Evolutionary conservation across 2,888 invertebrate species (phyloP).

Genomic region (Strigamia transsilvanica): DNA sequence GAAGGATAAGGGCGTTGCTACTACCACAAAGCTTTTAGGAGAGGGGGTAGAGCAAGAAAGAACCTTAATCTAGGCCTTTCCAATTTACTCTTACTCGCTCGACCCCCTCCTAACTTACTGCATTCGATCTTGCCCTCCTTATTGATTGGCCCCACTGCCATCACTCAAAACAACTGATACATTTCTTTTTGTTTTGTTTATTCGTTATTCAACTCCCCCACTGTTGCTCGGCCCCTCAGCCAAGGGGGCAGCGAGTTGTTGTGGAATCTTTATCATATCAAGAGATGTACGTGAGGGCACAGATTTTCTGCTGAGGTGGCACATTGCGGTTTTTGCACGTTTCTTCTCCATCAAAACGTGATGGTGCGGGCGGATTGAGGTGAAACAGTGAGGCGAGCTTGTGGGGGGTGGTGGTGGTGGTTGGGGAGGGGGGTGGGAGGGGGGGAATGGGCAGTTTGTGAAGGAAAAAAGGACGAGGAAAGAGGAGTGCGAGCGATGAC

Average conservation of each 20-base stretch:
- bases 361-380: not conserved
- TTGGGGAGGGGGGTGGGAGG: too few species aligned
- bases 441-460: not conserved
- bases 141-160: not conserved
- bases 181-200: not conserved
- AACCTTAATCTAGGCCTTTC: constrained; percentile 18
- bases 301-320: constrained; percentile 34
- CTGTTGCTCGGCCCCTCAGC: not conserved
- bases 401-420: not conserved
- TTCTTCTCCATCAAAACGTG: constrained; percentile 8
- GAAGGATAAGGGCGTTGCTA: constrained; percentile 20
- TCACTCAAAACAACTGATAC: not conserved
- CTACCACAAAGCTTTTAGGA: constrained; percentile 19
- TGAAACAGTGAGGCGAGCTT: not conserved
- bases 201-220: not conserved
- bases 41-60: not conserved
- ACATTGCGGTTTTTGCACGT: constrained; percentile 20
- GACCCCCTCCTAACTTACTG: not conserved
- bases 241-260: not conserved
- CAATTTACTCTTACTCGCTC: not conserved
- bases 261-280: constrained; percentile 12
- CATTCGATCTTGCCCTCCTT: not conserved
- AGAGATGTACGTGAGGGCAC: constrained; percentile 24
- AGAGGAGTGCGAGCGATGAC: constrained; percentile 11
- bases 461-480: not conserved